Conservation (phyloP, 2,888 invertebrate genomes). For the Periphyllus acericola region DNA sequence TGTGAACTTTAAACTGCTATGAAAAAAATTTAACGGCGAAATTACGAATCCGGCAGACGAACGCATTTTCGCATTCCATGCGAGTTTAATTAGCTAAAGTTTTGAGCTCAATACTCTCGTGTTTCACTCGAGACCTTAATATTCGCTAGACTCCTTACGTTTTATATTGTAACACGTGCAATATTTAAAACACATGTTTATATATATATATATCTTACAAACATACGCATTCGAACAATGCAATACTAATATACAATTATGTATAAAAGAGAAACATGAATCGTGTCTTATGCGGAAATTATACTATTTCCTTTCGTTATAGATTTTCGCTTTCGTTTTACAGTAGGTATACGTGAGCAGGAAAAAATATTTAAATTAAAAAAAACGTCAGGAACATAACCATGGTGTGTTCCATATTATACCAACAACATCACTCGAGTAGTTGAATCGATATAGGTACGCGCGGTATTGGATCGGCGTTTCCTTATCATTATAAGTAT, state of each 20-base stretch:
- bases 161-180: too few relatives aligned
- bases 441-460: slow-evolving; percentile 22
- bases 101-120: not conserved
- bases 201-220: too few relatives aligned
- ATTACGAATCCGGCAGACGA: too few relatives aligned
- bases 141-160: not conserved
- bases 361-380: slow-evolving; percentile 39
- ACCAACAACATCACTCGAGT: slow-evolving; percentile 18
- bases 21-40: too few relatives aligned
- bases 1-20: too few relatives aligned
- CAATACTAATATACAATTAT: not conserved
- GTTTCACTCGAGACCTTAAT: not conserved
- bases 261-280: not conserved
- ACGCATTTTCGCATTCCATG: too few relatives aligned
- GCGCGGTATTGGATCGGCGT: slow-evolving; percentile 31
- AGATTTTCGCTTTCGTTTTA: not conserved
- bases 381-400: not conserved
- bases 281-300: not conserved
- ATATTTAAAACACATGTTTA: not conserved
- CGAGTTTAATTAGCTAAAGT: too few relatives aligned
- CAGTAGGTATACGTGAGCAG: not conserved
- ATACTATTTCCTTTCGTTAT: slow-evolving; percentile 14
- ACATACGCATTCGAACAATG: not conserved
- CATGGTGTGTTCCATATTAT: too few relatives aligned
- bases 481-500: slow-evolving; percentile 27